A percentile compares a stretch with the other conserved stretches of the same genome.
phyloP scores from a whole-genome alignment of 2,797 vertebrate species.

The Sciurus carolinensis region DNA sequence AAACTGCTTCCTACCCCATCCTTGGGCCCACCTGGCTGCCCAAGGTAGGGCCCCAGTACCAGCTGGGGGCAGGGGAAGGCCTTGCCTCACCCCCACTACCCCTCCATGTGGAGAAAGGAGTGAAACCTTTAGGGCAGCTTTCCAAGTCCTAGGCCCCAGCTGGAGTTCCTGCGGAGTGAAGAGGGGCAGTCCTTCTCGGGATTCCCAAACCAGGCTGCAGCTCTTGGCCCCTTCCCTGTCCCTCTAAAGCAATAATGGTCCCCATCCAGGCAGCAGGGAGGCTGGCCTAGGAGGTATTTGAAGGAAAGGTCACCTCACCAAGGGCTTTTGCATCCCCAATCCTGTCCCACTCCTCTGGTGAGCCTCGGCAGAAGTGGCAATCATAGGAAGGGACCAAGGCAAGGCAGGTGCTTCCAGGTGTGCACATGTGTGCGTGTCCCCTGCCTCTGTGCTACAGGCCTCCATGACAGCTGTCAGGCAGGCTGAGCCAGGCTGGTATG shows the following conservation, averaged over 20 bases:
- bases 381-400: constrained; percentile 79
- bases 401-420: constrained; percentile 47
- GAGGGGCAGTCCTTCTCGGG: background rate
- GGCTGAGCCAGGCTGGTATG: background rate
- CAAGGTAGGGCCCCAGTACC: constrained; percentile 37
- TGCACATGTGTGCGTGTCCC: background rate
- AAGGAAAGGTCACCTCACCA: constrained; percentile 51
- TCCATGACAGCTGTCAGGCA: constrained; percentile 22
- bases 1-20: constrained; percentile 44
- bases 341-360: background rate
- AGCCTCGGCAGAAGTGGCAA: constrained; percentile 57
- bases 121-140: constrained; percentile 53
- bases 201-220: background rate
- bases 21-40: constrained; percentile 34
- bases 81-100: background rate
- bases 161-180: background rate
- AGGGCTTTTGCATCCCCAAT: constrained; percentile 45
- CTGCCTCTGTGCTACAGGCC: background rate
- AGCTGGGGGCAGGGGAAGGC: background rate
- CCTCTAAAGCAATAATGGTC: constrained; percentile 85
- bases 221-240: background rate
- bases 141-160: background rate
- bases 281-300: constrained; percentile 41
- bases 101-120: constrained; percentile 29
- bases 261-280: constrained; percentile 78